These are phyloP conservation scores for Crypturellus undulatus DNA, from an alignment of 2,113 vertebrate genomes.

Conservation along the genomic window DNA sequence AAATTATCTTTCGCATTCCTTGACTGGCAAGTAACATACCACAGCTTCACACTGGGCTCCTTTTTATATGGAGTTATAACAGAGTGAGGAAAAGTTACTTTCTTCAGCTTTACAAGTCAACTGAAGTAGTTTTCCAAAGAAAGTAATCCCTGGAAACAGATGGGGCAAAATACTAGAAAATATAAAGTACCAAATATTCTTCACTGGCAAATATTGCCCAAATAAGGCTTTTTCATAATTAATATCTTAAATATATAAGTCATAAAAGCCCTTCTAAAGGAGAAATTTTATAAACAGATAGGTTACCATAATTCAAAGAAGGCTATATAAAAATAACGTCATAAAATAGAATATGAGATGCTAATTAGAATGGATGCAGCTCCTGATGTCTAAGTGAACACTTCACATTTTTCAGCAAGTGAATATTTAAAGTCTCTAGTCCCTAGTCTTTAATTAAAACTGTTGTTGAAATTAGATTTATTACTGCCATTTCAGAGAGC, in stretches of 20 bases:
- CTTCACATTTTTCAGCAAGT: constrained; percentile 20
- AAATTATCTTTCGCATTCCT: constrained; percentile 72
- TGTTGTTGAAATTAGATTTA: constrained; percentile 70
- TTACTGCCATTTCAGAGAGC: constrained; percentile 65
- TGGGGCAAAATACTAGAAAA: constrained; percentile 13
- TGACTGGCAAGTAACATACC: constrained; percentile 66
- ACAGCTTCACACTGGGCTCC: constrained; percentile 31
- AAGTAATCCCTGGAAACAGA: constrained; percentile 6
- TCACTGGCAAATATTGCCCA: background rate
- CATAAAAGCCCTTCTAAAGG: background rate
- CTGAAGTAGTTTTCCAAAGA: background rate
- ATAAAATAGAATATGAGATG: background rate
- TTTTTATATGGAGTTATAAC: constrained; percentile 52
- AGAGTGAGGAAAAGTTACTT: constrained; percentile 33
- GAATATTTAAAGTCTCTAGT: constrained; percentile 49
- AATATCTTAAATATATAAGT: background rate
- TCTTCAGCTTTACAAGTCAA: background rate
- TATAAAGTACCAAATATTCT: background rate
- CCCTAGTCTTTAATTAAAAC: constrained; percentile 72
- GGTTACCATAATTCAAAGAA: background rate
- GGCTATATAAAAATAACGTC: background rate
- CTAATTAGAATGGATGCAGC: background rate
- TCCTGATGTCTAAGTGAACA: background rate
- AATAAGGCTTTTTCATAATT: background rate
- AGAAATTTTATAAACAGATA: background rate